These are phyloP conservation scores for Mola mola DNA, from an alignment of 2,113 vertebrate genomes.

Conservation along the genomic window DNA sequence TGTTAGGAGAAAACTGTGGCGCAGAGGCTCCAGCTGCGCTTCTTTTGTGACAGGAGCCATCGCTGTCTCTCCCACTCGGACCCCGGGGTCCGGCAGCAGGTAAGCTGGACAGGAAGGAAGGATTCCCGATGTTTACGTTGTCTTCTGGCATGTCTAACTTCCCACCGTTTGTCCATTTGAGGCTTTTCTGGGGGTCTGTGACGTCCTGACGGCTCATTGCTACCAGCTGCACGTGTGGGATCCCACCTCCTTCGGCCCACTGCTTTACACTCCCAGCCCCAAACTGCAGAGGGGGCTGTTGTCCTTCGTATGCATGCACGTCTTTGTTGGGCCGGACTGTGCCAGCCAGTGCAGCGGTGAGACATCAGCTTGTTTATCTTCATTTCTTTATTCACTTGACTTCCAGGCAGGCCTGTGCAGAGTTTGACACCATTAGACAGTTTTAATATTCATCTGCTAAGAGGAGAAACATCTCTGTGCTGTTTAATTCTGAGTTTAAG, in stretches of 20 bases:
- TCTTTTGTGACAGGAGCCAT: slow-evolving; percentile 82
- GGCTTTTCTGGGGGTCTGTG: slow-evolving; percentile 89
- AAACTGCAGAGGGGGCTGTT: slow-evolving; percentile 87
- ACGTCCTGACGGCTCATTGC: slow-evolving; percentile 86
- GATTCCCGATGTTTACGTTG: neutral
- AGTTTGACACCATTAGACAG: no score
- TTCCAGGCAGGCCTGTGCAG: no score
- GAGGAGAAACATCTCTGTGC: no score
- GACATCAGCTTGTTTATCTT: slow-evolving; percentile 19
- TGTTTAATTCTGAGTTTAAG: no score
- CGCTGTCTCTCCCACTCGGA: slow-evolving; percentile 81
- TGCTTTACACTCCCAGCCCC: slow-evolving; percentile 82
- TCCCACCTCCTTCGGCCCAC: slow-evolving; percentile 57
- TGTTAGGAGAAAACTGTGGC: slow-evolving; percentile 79
- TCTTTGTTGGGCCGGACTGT: slow-evolving; percentile 79
- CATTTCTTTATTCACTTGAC: no score
- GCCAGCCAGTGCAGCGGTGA: slow-evolving; percentile 79
- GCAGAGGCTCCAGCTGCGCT: slow-evolving; percentile 81
- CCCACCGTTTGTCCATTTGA: slow-evolving; percentile 31
- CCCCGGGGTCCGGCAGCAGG: slow-evolving; percentile 84
- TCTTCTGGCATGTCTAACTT: neutral
- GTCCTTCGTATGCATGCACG: slow-evolving; percentile 79
- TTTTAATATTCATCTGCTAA: no score
- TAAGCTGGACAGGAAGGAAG: slow-evolving; percentile 45
- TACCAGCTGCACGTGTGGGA: slow-evolving; percentile 83